phyloP scores from a whole-genome alignment of 2,797 vertebrate species.

The Phalanger gymnotis region DNA sequence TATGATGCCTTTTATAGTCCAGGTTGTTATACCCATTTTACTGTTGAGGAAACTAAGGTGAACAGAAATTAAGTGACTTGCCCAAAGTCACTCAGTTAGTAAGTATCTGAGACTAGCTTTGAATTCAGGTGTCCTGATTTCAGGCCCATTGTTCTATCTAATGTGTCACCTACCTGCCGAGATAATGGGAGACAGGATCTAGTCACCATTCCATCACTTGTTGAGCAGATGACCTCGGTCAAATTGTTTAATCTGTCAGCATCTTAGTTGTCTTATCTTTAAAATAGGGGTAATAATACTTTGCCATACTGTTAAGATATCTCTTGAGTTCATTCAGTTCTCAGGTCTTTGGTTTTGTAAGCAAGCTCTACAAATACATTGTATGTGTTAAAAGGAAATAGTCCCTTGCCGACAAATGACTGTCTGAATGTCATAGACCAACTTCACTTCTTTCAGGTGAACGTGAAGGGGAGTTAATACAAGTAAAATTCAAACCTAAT shows the following conservation, averaged over 20 bases:
- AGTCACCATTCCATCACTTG: neutral
- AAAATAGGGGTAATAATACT: neutral
- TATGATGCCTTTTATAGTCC: neutral
- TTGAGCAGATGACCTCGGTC: neutral
- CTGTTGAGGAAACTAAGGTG: neutral
- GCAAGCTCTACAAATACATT: neutral
- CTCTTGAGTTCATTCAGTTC: constrained; percentile 11
- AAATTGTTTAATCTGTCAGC: neutral
- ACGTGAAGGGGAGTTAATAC: constrained; percentile 22
- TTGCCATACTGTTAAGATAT: constrained; percentile 1
- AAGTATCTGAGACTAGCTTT: neutral
- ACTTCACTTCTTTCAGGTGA: neutral
- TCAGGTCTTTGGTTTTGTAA: constrained; percentile 42
- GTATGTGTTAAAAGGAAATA: neutral
- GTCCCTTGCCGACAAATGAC: neutral
- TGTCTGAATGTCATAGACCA: neutral
- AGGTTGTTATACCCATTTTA: neutral
- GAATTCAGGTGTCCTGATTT: neutral
- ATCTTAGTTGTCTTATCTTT: neutral
- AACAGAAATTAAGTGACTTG: neutral
- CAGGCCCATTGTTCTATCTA: neutral
- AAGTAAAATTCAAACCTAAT: neutral
- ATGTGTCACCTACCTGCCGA: neutral
- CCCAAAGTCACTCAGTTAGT: neutral
- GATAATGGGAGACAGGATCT: neutral